Evolutionary conservation across 2,113 vertebrate genomes (phyloP).

Genomic region (Chaetorhynchus papuensis): DNA sequence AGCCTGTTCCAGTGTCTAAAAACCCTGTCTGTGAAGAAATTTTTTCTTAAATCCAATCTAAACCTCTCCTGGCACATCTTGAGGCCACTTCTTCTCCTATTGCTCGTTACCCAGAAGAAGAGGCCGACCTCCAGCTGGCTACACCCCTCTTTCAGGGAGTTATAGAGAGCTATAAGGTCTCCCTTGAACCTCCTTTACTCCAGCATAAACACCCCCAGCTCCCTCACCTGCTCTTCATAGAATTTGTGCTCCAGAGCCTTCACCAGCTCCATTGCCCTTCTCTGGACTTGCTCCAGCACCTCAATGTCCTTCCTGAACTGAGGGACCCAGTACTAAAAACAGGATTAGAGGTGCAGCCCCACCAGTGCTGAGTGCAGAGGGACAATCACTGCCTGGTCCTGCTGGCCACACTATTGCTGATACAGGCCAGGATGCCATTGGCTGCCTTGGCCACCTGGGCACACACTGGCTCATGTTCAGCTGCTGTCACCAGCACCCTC

Average conservation of each 20-base stretch:
- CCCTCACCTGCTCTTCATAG: neutral
- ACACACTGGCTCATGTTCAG: neutral
- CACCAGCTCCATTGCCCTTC: fast-evolving
- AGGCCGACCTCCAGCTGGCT: fast-evolving
- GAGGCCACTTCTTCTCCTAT: neutral
- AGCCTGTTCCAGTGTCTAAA: neutral
- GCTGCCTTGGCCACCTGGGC: neutral
- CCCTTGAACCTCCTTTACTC: neutral
- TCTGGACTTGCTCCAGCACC: neutral
- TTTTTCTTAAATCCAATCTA: neutral
- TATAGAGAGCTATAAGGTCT: fast-evolving
- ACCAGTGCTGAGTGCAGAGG: fast-evolving
- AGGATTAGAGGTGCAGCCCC: fast-evolving
- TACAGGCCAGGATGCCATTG: neutral
- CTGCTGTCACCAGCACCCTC: fast-evolving
- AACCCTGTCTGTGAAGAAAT: neutral
- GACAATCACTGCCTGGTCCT: neutral
- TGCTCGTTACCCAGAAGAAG: neutral
- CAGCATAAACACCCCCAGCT: neutral
- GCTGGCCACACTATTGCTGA: neutral
- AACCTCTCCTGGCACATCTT: neutral
- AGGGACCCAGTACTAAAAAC: neutral
- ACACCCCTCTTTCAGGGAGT: neutral
- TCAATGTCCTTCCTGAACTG: neutral
- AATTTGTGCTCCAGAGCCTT: neutral